phyloP scores from a whole-genome alignment of 2,113 vertebrate species.

The Lichenostomus cassidix region DNA sequence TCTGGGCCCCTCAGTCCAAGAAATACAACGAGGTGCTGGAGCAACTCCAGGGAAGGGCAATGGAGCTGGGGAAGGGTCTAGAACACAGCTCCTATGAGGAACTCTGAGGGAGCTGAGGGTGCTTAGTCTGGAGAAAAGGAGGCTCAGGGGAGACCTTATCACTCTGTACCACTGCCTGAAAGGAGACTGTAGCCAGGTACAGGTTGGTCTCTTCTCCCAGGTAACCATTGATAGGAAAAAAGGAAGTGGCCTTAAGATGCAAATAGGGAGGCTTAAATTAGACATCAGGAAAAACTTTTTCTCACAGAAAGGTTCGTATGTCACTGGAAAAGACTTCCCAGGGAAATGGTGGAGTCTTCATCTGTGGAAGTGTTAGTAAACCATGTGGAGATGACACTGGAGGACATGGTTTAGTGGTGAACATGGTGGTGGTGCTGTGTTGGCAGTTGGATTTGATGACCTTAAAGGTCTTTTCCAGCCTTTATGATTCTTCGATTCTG shows the following conservation, averaged over 20 bases:
- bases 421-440: neutral
- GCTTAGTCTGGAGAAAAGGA: neutral
- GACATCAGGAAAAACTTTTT: neutral
- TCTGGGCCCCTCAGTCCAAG: neutral
- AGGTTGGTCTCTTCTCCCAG: neutral
- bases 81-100: neutral
- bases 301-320: neutral
- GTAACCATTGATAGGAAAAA: neutral
- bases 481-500: neutral
- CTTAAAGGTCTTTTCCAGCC: neutral
- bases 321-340: neutral
- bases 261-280: neutral
- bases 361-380: neutral
- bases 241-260: neutral
- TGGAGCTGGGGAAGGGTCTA: accelerated
- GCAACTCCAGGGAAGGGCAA: accelerated
- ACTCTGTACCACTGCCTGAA: accelerated
- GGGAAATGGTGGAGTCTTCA: neutral
- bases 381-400: neutral
- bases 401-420: neutral
- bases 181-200: neutral
- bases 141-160: neutral
- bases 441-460: neutral
- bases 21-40: neutral
- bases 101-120: neutral